Evolutionary conservation across 2,113 vertebrate species (phyloP), one percentile per base, ranked within the genome.

Genomic region (Prochilodus magdalenae): DNA sequence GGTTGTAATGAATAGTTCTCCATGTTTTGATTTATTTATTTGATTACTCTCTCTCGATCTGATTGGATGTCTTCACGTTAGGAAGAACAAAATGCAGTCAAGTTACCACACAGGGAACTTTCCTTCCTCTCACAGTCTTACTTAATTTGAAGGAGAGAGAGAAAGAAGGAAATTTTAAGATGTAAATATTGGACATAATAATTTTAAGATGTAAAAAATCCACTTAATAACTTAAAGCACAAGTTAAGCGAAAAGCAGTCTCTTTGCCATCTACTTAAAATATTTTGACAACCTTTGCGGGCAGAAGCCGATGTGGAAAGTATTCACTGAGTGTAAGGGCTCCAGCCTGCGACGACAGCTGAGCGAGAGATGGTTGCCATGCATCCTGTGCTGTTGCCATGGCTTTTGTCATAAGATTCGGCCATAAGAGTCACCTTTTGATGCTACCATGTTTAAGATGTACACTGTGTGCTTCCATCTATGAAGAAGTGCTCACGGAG

Each of bases 261-360:
- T 78, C 83, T 75, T 20, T 86, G 82, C 86, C 84, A 86, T 87
- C 14, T 89, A 86, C 65, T 33, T 91, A 91, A 92, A 91, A 85
- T 90, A 80, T 90, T 91, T 93, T 90, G 91, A 92, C 92, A 92
- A 91, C 80, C 86, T 90, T 86, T 67, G 85, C 73, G 79, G 84
- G 87, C 87, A 89, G 88, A 87, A 88, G 87, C 89, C 84, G 70
- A 86, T 88, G 83, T 66, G 71, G 86, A 84, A 86, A 24, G 44
- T 13, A 44, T 11, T 26, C 5, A n/a, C 24, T 73, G 47, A 49
- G 47, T 49, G 7, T 10, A 10, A 12, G 47, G 47, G 51, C 16
- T 18, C 47, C 40, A 53, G 36, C 53, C 65, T 65, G 82, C 82
- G 85, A 87, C 83, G 81, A 79, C 75, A 77, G 40, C 59, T 73